Evolutionary conservation across 2,113 vertebrate species (phyloP).

Genomic region (Mellivora capensis): DNA sequence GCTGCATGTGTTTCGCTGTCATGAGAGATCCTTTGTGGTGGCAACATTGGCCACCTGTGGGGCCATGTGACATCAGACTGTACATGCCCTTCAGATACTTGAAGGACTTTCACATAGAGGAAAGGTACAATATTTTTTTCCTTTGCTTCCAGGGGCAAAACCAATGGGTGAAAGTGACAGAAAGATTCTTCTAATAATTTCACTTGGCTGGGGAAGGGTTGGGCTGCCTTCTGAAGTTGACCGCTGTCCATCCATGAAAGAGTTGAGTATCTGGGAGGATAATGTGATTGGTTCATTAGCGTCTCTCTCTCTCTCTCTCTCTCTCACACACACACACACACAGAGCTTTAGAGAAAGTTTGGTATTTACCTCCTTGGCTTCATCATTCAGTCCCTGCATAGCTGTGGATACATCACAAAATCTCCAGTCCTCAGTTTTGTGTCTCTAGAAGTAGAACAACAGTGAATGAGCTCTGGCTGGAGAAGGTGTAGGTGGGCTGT

Average conservation of each 20-base stretch:
- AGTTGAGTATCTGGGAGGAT: not conserved
- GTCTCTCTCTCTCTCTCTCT: not conserved
- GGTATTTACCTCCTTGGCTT: not conserved
- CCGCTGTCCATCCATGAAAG: not conserved
- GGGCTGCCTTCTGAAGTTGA: not conserved
- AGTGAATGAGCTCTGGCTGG: not conserved
- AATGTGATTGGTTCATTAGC: not conserved
- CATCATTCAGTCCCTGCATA: not conserved
- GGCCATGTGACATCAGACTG: not conserved
- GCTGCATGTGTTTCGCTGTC: not conserved
- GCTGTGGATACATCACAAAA: not conserved
- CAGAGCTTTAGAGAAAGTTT: not conserved
- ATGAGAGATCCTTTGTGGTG: too few species aligned
- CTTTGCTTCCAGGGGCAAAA: not conserved
- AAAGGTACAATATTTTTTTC: too few species aligned
- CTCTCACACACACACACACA: not conserved
- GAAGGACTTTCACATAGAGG: too few species aligned
- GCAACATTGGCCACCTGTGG: not conserved
- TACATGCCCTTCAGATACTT: not conserved
- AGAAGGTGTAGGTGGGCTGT: not conserved
- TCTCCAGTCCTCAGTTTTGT: not conserved
- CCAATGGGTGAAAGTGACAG: not conserved
- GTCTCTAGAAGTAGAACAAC: not conserved
- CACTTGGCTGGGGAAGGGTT: not conserved
- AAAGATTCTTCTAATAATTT: not conserved